Percentiles rank a stretch among this genome's conserved stretches.
Conservation (phyloP, 1,140 invertebrate genomes). For the Dufourea novaeangliae region DNA sequence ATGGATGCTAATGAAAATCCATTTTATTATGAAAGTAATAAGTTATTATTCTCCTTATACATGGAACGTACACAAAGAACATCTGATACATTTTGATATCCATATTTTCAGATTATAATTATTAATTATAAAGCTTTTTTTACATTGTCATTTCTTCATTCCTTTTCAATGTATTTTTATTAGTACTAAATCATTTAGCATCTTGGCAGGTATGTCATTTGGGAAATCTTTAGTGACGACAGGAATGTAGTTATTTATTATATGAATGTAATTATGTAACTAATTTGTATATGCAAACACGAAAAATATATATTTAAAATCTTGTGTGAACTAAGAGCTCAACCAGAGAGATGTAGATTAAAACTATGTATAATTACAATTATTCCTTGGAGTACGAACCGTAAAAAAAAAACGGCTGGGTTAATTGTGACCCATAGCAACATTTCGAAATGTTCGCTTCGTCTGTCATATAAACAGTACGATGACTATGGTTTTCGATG, state of each 20-base stretch:
- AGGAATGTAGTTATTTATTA: conserved; percentile 28
- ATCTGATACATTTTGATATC: conserved; percentile 66
- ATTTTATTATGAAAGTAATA: conserved; percentile 85
- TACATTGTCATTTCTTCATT: conserved; percentile 43
- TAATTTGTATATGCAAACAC: neutral
- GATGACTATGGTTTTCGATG: too few species aligned
- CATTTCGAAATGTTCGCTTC: too few species aligned
- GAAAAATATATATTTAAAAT: conserved; percentile 2
- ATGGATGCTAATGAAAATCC: conserved; percentile 83
- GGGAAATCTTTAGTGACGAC: neutral
- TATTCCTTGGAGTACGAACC: too few species aligned
- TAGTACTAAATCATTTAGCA: neutral
- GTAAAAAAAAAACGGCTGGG: too few species aligned
- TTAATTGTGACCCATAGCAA: too few species aligned
- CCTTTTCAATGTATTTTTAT: conserved; percentile 17
- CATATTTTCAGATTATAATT: conserved; percentile 16
- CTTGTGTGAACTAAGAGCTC: neutral
- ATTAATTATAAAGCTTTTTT: conserved; percentile 28
- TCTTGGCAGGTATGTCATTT: neutral
- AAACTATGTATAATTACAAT: conserved; percentile 3
- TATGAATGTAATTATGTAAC: neutral
- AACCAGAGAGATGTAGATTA: neutral
- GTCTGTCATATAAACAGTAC: too few species aligned
- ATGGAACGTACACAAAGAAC: conserved; percentile 82
- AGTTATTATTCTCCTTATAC: conserved; percentile 84